A percentile compares a stretch with the other conserved stretches of the same genome.
Evolutionary conservation across 2,113 vertebrate species (phyloP).

Genomic region (Grantiella picta): DNA sequence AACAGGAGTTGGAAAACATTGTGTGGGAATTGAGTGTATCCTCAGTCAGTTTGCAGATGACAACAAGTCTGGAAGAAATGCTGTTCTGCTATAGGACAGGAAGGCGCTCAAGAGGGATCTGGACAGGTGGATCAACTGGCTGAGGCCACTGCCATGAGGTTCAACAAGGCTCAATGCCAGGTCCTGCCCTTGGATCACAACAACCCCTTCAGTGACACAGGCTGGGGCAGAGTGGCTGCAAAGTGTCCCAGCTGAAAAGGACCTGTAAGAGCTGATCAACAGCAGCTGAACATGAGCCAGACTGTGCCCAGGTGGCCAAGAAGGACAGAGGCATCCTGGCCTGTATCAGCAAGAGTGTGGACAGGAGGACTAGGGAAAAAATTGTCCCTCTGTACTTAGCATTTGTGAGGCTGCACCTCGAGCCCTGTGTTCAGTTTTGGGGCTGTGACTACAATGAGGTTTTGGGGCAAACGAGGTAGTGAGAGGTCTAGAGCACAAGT

Average conservation of each 20-base stretch:
- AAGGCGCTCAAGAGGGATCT: not conserved
- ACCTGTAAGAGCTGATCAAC: not conserved
- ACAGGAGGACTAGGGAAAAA: not conserved
- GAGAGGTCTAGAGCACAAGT: not conserved
- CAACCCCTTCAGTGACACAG: not conserved
- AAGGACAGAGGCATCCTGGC: no score
- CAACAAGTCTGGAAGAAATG: not conserved
- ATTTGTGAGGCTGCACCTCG: fast-evolving
- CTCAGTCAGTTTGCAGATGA: not conserved
- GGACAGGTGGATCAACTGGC: not conserved
- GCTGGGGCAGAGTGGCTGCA: not conserved
- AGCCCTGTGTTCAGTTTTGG: not conserved
- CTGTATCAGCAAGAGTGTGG: not conserved
- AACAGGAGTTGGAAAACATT: not conserved
- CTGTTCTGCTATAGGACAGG: not conserved
- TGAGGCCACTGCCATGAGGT: fast-evolving
- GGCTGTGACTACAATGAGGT: not conserved
- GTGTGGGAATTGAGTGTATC: not conserved
- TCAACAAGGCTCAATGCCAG: not conserved
- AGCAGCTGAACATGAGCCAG: not conserved
- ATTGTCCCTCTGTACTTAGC: not conserved
- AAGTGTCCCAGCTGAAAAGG: not conserved
- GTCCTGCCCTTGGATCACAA: not conserved
- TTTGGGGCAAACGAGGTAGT: not conserved
- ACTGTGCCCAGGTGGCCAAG: not conserved